Conservation (phyloP, 1,140 invertebrate genomes). For the Neelides sp. region DNA sequence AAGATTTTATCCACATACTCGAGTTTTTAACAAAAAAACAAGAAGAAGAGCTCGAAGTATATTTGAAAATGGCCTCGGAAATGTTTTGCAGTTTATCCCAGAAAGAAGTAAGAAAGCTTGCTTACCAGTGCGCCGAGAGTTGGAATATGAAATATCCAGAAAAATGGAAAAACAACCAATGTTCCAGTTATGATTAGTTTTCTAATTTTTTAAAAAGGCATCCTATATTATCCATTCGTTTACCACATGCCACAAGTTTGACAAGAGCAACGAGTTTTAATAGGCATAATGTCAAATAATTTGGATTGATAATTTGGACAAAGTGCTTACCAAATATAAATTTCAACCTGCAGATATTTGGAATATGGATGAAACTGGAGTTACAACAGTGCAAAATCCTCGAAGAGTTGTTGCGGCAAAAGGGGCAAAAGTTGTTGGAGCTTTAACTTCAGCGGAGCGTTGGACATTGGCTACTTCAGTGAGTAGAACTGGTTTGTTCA, state of each 20-base stretch:
- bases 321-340: slow-evolving; percentile 33
- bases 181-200: slow-evolving; percentile 40
- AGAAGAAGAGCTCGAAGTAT: slow-evolving; percentile 29
- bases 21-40: slow-evolving; percentile 3
- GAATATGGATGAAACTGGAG: slow-evolving; percentile 39
- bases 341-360: slow-evolving; percentile 36
- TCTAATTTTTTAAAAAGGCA: slow-evolving; percentile 37
- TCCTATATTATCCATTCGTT: slow-evolving; percentile 35
- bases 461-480: slow-evolving; percentile 36
- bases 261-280: slow-evolving; percentile 41
- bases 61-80: slow-evolving; percentile 31
- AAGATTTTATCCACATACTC: no score
- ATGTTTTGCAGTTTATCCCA: slow-evolving; percentile 35
- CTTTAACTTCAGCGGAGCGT: slow-evolving; percentile 35
- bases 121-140: slow-evolving; percentile 34
- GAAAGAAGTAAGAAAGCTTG: slow-evolving; percentile 36
- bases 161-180: slow-evolving; percentile 33
- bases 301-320: slow-evolving; percentile 36
- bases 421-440: slow-evolving; percentile 35
- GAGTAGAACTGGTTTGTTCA: slow-evolving; percentile 35
- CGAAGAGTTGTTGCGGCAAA: slow-evolving; percentile 35
- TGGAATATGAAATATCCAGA: slow-evolving; percentile 33
- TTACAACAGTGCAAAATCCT: slow-evolving; percentile 38
- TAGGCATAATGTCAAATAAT: slow-evolving; percentile 36
- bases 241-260: slow-evolving; percentile 37